phyloP scores from a whole-genome alignment of 2,888 invertebrate species.

The Coelinius sp. region DNA sequence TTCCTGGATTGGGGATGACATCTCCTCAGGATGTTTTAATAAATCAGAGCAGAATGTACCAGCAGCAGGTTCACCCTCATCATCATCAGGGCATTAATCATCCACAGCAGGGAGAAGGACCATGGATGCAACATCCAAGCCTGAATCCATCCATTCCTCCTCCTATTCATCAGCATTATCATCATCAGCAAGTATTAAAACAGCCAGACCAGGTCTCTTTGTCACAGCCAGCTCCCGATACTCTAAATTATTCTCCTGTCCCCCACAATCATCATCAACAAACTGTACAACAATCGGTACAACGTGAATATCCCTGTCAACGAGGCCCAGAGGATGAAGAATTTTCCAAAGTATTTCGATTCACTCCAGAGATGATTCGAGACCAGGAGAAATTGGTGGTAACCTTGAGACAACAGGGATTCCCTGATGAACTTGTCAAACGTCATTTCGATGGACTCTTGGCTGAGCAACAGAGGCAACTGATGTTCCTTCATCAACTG shows the following conservation, averaged over 20 bases:
- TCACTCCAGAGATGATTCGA: constrained; percentile 59
- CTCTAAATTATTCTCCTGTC: background rate
- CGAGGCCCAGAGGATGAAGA: background rate
- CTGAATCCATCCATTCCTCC: background rate
- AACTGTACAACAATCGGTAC: background rate
- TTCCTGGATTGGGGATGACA: constrained; percentile 46
- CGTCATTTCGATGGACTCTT: constrained; percentile 62
- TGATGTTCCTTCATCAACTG: constrained; percentile 49
- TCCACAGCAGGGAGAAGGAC: background rate
- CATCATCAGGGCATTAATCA: background rate
- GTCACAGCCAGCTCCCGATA: constrained; percentile 1
- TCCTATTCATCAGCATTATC: background rate
- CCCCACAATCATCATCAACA: constrained; percentile 2
- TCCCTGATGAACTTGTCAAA: constrained; percentile 58
- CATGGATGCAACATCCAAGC: background rate
- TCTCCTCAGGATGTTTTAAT: constrained; percentile 50
- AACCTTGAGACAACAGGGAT: constrained; percentile 60
- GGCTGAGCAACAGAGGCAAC: constrained; percentile 59
- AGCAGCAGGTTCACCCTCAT: background rate
- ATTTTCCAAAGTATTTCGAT: constrained; percentile 46
- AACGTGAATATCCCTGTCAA: constrained; percentile 27
- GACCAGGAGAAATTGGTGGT: constrained; percentile 61
- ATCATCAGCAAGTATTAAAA: background rate
- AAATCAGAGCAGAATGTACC: constrained; percentile 40
- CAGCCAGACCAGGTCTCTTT: background rate